Conservation (phyloP, 2,113 vertebrate species). For the Phylloscopus whistleri region DNA sequence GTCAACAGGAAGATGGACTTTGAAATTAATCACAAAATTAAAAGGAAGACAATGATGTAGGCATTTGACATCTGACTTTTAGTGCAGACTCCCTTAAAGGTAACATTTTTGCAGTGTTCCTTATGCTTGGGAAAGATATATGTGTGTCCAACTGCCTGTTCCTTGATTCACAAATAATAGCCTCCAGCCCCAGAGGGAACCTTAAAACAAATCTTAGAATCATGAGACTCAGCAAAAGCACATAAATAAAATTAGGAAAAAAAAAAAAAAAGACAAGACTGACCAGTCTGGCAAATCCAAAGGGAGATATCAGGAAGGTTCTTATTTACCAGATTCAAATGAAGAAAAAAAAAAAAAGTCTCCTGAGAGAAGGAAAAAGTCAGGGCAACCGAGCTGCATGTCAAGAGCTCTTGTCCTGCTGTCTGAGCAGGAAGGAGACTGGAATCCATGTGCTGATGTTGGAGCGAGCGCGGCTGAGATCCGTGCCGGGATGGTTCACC, state of each 20-base stretch:
- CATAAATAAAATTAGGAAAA: background rate
- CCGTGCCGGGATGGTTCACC: background rate
- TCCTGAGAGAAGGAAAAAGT: background rate
- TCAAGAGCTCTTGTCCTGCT: background rate
- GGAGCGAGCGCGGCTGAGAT: background rate
- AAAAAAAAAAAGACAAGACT: background rate
- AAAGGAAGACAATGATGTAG: background rate
- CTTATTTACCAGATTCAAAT: background rate
- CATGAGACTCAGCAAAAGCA: slow-evolving; percentile 9
- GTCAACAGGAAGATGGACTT: background rate
- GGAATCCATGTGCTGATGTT: background rate
- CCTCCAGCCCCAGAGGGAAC: background rate
- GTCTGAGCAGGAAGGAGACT: background rate
- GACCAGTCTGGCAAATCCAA: background rate
- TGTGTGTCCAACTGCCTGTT: background rate
- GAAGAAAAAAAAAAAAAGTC: background rate
- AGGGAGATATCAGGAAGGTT: background rate
- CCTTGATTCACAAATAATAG: background rate
- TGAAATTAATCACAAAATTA: background rate
- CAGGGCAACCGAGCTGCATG: background rate
- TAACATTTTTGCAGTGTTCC: background rate
- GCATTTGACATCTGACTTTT: background rate
- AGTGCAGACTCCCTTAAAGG: background rate
- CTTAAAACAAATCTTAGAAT: background rate
- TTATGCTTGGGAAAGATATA: background rate